These are phyloP conservation scores for Characodon lateralis DNA, from an alignment of 2,797 vertebrate species.

Conservation along the genomic window DNA sequence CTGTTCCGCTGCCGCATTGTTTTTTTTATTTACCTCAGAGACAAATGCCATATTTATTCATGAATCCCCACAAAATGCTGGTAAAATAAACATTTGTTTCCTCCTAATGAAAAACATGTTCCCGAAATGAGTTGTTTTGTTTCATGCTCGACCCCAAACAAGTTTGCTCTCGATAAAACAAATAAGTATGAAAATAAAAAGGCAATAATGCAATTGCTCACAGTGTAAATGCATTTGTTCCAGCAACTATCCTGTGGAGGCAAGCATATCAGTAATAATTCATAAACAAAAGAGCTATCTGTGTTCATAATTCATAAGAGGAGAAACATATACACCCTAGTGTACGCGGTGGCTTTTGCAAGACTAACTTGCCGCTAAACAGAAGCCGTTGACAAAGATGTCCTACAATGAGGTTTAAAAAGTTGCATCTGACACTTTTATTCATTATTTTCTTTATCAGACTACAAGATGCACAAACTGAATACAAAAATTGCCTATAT, in stretches of 20 bases:
- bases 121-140: constrained; percentile 75
- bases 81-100: constrained; percentile 77
- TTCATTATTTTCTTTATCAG: background rate
- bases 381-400: constrained; percentile 5
- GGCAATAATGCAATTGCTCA: constrained; percentile 68
- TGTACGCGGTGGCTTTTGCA: constrained; percentile 39
- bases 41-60: constrained; percentile 79
- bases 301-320: constrained; percentile 77
- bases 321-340: constrained; percentile 74
- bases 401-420: background rate
- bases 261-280: constrained; percentile 77
- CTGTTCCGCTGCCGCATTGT: constrained; percentile 65
- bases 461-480: background rate
- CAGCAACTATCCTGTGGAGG: constrained; percentile 70
- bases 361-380: constrained; percentile 30
- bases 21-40: constrained; percentile 79
- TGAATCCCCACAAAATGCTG: constrained; percentile 70
- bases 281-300: constrained; percentile 80
- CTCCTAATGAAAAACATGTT: constrained; percentile 76
- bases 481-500: background rate
- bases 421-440: background rate
- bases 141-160: constrained; percentile 66
- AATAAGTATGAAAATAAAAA: constrained; percentile 65
- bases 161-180: constrained; percentile 61
- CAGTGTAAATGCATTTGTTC: constrained; percentile 74